phyloP scores from a whole-genome alignment of 2,888 invertebrate species.

The Agrotis clavis region DNA sequence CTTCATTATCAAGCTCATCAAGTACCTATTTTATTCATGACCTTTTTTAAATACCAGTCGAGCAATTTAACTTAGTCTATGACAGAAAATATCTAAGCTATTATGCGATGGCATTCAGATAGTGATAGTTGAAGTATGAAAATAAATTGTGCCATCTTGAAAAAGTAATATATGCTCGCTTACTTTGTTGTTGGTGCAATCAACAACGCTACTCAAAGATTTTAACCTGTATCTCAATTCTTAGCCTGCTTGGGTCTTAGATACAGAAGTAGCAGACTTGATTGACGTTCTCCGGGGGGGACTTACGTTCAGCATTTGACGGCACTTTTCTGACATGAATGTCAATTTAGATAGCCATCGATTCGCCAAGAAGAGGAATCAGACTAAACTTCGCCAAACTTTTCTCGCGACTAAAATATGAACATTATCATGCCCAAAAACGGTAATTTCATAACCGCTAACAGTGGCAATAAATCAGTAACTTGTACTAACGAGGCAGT shows the following conservation, averaged over 20 bases:
- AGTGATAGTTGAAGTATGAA: not conserved
- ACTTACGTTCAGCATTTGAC: too few relatives aligned
- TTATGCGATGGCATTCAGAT: conserved; percentile 43
- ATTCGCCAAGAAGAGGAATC: too few relatives aligned
- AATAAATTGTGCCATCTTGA: conserved; percentile 3
- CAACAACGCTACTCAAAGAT: not conserved
- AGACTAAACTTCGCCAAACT: not conserved
- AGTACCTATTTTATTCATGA: conserved; percentile 11
- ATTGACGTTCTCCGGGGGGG: too few relatives aligned
- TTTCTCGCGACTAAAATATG: not conserved
- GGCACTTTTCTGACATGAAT: too few relatives aligned
- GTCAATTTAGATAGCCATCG: too few relatives aligned
- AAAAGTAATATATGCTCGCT: not conserved
- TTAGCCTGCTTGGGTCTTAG: too few relatives aligned
- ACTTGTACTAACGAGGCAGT: conserved; percentile 42
- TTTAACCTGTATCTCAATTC: too few relatives aligned
- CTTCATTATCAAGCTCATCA: conserved; percentile 5
- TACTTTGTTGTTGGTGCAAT: not conserved
- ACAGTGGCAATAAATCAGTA: conserved; percentile 26
- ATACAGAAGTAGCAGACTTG: too few relatives aligned
- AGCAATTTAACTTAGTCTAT: conserved; percentile 26
- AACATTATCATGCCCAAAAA: not conserved
- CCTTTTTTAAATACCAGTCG: conserved; percentile 47
- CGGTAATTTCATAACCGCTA: not conserved
- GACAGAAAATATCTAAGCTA: conserved; percentile 9